Percentiles rank a stretch among this genome's conserved stretches.
Evolutionary conservation across 2,797 vertebrate genomes (phyloP).

Genomic region (Rallus crepitans): DNA sequence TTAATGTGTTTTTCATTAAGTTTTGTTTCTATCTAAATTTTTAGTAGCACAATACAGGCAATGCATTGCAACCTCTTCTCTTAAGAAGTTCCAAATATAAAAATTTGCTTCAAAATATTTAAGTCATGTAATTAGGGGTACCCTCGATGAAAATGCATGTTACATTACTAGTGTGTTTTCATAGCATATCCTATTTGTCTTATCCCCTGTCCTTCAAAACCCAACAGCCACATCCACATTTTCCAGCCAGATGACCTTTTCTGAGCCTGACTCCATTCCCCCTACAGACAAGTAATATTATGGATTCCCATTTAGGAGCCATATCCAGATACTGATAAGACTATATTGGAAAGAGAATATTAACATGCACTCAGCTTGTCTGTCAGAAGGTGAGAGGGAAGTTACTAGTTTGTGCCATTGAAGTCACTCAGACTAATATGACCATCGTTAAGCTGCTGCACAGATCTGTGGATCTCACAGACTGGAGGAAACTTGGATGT

Average conservation of each 20-base stretch:
- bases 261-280: not conserved
- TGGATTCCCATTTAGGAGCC: not conserved
- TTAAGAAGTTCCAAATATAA: constrained; percentile 31
- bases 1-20: not conserved
- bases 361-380: not conserved
- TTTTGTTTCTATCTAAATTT: not conserved
- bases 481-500: not conserved
- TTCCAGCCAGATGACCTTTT: not conserved
- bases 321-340: not conserved
- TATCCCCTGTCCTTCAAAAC: not conserved
- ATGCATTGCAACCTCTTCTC: accelerated
- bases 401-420: not conserved
- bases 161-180: not conserved
- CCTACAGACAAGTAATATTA: not conserved
- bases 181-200: not conserved
- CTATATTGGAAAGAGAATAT: not conserved
- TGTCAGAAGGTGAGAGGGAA: not conserved
- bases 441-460: not conserved
- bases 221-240: not conserved
- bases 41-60: not conserved
- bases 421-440: not conserved
- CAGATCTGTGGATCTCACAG: not conserved
- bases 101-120: not conserved
- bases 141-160: not conserved
- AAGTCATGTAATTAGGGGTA: not conserved